Evolutionary conservation across 2,113 vertebrate species (phyloP).

Genomic region (Paradisaea rubra): DNA sequence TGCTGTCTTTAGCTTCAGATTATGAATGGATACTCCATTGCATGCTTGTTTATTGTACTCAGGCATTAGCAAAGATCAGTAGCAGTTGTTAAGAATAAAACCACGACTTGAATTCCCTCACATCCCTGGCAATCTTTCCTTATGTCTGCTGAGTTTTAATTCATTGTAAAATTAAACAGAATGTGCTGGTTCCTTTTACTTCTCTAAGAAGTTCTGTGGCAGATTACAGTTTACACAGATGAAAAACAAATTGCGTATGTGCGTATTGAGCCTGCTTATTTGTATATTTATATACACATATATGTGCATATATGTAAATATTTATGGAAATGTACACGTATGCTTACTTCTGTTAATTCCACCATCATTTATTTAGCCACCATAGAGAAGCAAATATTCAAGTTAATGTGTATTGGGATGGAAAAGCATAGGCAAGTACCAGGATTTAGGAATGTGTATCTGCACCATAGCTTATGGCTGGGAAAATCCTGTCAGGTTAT

Average conservation of each 20-base stretch:
- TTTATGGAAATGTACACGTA: not conserved
- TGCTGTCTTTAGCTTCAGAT: not conserved
- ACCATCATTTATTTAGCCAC: not conserved
- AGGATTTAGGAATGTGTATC: not conserved
- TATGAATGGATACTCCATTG: not conserved
- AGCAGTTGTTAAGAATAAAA: not conserved
- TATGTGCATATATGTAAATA: not conserved
- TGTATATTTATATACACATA: not conserved
- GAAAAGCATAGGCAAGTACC: not conserved
- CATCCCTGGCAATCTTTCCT: not conserved
- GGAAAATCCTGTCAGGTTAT: not conserved
- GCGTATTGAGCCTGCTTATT: not conserved
- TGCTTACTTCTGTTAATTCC: not conserved
- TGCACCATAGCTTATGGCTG: not conserved
- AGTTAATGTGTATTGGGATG: not conserved
- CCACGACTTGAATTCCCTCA: accelerated
- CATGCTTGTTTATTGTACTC: not conserved
- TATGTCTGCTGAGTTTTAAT: not conserved
- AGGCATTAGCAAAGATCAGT: not conserved
- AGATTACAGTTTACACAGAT: not conserved
- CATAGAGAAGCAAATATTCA: not conserved
- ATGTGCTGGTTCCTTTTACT: not conserved
- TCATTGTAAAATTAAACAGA: not conserved
- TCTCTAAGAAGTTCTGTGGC: not conserved
- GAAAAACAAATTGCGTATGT: not conserved